A percentile compares a stretch with the other conserved stretches of the same genome.
Evolutionary conservation across 2,113 vertebrate genomes (phyloP).

Genomic region (Zonotrichia leucophrys): DNA sequence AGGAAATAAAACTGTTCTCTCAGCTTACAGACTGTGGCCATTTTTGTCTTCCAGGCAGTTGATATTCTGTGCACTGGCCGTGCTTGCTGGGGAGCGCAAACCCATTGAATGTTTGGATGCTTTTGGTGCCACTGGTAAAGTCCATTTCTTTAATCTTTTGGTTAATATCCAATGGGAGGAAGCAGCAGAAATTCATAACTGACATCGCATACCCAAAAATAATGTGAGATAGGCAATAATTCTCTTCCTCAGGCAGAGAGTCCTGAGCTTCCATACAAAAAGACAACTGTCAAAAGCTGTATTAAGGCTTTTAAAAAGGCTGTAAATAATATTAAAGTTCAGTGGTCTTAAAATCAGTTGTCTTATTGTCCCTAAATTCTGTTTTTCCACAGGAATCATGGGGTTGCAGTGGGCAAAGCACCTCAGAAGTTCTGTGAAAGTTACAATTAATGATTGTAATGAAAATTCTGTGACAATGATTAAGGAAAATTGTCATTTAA

Average conservation of each 20-base stretch:
- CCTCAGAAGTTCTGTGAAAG: slow-evolving; percentile 84
- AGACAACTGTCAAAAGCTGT: not conserved
- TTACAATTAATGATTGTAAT: slow-evolving; percentile 94
- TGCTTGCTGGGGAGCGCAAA: slow-evolving; percentile 86
- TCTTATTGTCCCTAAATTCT: not conserved
- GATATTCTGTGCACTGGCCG: slow-evolving; percentile 89
- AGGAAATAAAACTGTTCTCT: not conserved
- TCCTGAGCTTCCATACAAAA: not conserved
- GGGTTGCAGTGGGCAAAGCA: slow-evolving; percentile 98
- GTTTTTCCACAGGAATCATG: slow-evolving; percentile 87
- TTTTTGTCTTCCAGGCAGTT: slow-evolving; percentile 82
- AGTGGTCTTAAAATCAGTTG: not conserved
- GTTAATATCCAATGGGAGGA: not conserved
- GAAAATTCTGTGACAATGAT: slow-evolving; percentile 91
- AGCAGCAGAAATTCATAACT: not conserved
- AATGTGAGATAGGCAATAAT: not conserved
- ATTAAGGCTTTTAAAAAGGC: not conserved
- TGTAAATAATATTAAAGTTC: not conserved
- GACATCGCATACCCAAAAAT: not conserved
- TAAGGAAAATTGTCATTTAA: slow-evolving; percentile 92
- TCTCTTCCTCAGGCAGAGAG: not conserved
- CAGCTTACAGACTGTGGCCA: not conserved
- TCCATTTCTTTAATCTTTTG: not conserved
- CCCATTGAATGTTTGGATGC: slow-evolving; percentile 95
- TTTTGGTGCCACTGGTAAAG: slow-evolving; percentile 93